Conservation (phyloP, 1,140 invertebrate species). For the Hypsibius dujardini region DNA sequence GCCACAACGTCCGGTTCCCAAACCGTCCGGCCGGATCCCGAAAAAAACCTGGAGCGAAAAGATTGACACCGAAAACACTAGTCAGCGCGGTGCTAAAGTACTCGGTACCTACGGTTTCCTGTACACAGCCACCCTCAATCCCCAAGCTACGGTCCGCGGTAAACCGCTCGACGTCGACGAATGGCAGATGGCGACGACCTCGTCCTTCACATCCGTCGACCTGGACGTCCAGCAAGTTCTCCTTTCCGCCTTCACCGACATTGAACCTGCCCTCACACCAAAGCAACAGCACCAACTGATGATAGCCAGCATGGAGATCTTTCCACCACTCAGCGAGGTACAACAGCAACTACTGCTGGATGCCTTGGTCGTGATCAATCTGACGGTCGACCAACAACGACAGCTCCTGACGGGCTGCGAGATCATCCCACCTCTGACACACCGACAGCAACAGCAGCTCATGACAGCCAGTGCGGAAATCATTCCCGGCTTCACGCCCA, state of each 20-base stretch:
- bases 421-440: conserved; percentile 8
- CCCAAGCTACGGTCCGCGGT: not conserved
- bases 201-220: not conserved
- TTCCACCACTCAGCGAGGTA: not conserved
- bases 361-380: not conserved
- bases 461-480: not conserved
- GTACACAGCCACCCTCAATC: not conserved
- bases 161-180: not conserved
- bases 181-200: too few species aligned
- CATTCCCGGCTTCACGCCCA: not conserved
- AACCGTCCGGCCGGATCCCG: not conserved
- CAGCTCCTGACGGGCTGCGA: not conserved
- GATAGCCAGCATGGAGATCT: conserved; percentile 8
- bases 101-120: conserved; percentile 14
- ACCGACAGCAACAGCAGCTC: conserved; percentile 6
- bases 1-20: not conserved
- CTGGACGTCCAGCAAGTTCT: conserved; percentile 6
- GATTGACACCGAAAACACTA: not conserved
- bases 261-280: not conserved
- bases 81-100: not conserved
- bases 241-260: conserved; percentile 4
- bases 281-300: conserved; percentile 15
- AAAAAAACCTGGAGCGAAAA: conserved; percentile 7
- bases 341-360: not conserved
- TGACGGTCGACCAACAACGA: conserved; percentile 3